phyloP scores from a whole-genome alignment of 2,797 vertebrate genomes.

The Clarias fuscus region DNA sequence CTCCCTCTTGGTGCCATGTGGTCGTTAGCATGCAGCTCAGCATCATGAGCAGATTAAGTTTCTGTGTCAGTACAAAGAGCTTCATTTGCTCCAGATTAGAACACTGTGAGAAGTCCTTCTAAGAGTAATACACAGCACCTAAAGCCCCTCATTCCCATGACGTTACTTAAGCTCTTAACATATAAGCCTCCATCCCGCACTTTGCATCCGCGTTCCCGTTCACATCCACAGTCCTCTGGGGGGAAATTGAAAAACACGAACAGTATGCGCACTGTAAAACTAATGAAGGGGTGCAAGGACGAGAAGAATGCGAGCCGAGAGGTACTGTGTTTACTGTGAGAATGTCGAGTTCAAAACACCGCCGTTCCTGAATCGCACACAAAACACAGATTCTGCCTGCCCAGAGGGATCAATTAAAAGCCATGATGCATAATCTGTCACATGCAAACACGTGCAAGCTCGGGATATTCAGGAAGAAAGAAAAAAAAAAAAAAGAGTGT shows the following conservation, averaged over 20 bases:
- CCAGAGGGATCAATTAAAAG: conserved; percentile 81
- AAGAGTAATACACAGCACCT: conserved; percentile 33
- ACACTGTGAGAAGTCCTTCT: conserved; percentile 2
- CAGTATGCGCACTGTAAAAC: conserved; percentile 41
- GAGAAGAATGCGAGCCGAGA: conserved; percentile 44
- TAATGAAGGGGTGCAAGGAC: conserved; percentile 61
- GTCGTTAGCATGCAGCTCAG: conserved; percentile 36
- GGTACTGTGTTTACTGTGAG: conserved; percentile 55
- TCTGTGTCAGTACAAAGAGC: conserved; percentile 44
- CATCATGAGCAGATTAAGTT: conserved; percentile 45
- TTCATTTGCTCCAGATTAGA: conserved; percentile 41
- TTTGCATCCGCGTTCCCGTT: not conserved
- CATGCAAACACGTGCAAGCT: conserved; percentile 40
- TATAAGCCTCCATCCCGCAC: not conserved
- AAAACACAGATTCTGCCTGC: conserved; percentile 61
- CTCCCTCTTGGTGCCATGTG: not conserved
- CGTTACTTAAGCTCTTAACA: conserved; percentile 26
- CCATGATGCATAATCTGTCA: conserved; percentile 71
- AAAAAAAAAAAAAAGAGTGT: conserved; percentile 37
- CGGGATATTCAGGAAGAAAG: conserved; percentile 59
- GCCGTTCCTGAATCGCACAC: conserved; percentile 61
- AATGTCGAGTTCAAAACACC: conserved; percentile 65
- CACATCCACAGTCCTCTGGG: conserved; percentile 3
- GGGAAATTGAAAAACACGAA: conserved; percentile 22
- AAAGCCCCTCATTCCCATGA: conserved; percentile 23